phyloP scores from a whole-genome alignment of 1,140 invertebrate genomes.

The Caenorhabditis remanei region DNA sequence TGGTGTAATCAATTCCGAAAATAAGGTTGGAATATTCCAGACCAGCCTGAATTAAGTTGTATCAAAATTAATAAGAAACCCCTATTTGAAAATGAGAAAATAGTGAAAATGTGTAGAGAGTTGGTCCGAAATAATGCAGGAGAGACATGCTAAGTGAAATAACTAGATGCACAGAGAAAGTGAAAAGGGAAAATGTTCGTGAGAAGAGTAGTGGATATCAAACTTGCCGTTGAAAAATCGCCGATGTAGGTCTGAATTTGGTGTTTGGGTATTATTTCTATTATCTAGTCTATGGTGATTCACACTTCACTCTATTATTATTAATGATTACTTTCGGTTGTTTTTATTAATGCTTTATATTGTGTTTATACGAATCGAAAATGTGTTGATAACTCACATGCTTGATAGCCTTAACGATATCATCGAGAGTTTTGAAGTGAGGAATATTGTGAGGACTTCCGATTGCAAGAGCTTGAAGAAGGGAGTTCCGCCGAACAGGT shows the following conservation, averaged over 20 bases:
- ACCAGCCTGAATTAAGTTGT: slow-evolving; percentile 78
- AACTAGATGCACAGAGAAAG: neutral
- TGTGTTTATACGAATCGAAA: neutral
- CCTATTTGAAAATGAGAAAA: neutral
- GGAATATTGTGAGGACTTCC: slow-evolving; percentile 77
- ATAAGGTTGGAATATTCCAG: slow-evolving; percentile 79
- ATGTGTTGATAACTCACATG: slow-evolving; percentile 67
- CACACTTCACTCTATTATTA: slow-evolving; percentile 26
- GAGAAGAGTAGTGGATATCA: slow-evolving; percentile 36
- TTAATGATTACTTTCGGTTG: neutral
- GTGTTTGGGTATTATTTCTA: neutral
- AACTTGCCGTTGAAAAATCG: slow-evolving; percentile 55
- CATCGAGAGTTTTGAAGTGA: slow-evolving; percentile 77
- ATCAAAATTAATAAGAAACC: neutral
- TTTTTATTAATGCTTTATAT: neutral
- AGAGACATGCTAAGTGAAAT: slow-evolving; percentile 6
- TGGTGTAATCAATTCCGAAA: slow-evolving; percentile 80
- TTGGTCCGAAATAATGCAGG: slow-evolving; percentile 9
- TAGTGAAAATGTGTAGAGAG: slow-evolving; percentile 13
- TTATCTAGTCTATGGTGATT: neutral
- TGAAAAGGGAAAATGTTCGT: neutral
- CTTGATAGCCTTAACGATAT: slow-evolving; percentile 76
- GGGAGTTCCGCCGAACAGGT: slow-evolving; percentile 74
- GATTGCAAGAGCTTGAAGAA: slow-evolving; percentile 77
- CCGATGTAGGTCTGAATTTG: slow-evolving; percentile 44